Evolutionary conservation across 1,140 invertebrate genomes (phyloP), one percentile per base, ranked within the genome.

Genomic region (Pogonognathellus flavescens): DNA sequence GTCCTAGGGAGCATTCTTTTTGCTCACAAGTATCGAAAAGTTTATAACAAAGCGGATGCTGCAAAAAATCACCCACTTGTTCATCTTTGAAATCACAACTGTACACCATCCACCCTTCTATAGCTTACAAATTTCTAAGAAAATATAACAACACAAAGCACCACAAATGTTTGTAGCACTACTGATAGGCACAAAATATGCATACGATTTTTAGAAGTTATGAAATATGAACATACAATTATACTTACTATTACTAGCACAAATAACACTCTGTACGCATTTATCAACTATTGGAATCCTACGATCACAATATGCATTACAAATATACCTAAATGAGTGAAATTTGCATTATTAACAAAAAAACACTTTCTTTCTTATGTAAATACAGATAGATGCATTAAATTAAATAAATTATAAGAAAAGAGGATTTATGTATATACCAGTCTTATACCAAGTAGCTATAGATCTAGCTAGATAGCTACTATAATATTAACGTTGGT

Each of bases 31-130:
- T 76, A 76, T 76, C 70, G 70, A 49, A 76, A 76, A 25, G 41
- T 76, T 76, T 76, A 76, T 50, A 76, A 76, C 70, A 76, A 76
- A 76, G 70, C 70, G 31, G 70, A 76, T 50, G 70, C 70, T 50
- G 70, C 70, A 31, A 76, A 76, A 76, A 76, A 76, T 76, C 70
- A 76, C 70, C 70, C 70, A 76, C 70, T 76, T 76, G 70, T 76
- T 76, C 70, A 76, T 76, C 70, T 76, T 7, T 76, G 70, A 76
- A 76, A 25, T 76, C 70, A 76, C 70, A 76, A 76, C 70, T 31
- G n/a, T 50, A 76, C 70, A 76, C 70, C 70, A 76, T 76, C 70
- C 70, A 76, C 70, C 70, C 10, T 41, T 25, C 1, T 41, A 41
- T 41, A 41, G 31, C 31, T 41, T 41, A 41, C 31, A 41, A 41